These are phyloP conservation scores for Mactra quadrangularis DNA, from an alignment of 1,140 invertebrate species.

Conservation along the genomic window DNA sequence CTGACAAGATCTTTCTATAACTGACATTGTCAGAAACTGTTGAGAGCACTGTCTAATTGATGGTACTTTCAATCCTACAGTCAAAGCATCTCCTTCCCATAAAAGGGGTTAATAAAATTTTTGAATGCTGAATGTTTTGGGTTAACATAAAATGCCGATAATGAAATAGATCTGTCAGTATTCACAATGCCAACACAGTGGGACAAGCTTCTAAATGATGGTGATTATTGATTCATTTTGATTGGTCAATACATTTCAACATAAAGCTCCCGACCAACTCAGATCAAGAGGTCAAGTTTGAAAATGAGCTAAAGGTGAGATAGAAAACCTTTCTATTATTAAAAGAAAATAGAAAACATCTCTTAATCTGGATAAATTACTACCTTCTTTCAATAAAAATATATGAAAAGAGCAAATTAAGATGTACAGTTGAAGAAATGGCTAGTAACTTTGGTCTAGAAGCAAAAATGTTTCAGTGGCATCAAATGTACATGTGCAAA, in stretches of 20 bases:
- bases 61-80: constrained; percentile 27
- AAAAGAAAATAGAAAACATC: constrained; percentile 5
- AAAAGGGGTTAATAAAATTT: constrained; percentile 58
- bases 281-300: constrained; percentile 53
- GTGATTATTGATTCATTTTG: constrained; percentile 54
- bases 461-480: no score
- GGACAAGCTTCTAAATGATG: constrained; percentile 45
- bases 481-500: no score
- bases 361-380: constrained; percentile 19
- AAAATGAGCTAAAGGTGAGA: constrained; percentile 36
- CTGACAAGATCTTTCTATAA: constrained; percentile 20
- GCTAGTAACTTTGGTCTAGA: no score
- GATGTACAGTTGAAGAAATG: no score
- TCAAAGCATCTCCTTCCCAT: constrained; percentile 35
- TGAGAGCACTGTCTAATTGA: constrained; percentile 59
- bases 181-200: constrained; percentile 33
- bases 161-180: constrained; percentile 62
- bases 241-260: constrained; percentile 54
- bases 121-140: constrained; percentile 49
- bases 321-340: constrained; percentile 26
- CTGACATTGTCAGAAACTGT: constrained; percentile 55
- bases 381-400: no score
- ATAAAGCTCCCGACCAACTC: constrained; percentile 52
- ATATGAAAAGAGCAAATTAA: no score
- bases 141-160: constrained; percentile 51